Evolutionary conservation across 2,113 vertebrate genomes (phyloP).

Genomic region (Rallus limicola): DNA sequence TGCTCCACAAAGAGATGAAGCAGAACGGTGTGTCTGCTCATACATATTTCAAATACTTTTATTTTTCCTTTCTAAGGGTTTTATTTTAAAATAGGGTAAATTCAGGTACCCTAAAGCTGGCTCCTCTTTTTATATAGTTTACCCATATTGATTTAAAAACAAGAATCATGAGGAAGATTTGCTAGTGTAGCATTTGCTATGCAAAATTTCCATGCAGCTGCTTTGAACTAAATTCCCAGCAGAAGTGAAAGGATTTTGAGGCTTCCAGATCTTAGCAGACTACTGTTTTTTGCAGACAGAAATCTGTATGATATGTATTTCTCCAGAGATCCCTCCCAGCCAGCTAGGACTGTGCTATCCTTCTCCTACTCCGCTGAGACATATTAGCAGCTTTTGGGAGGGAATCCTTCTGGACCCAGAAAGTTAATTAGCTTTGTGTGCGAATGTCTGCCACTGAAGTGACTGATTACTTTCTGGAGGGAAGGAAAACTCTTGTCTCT

Average conservation of each 20-base stretch:
- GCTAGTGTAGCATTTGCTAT: neutral
- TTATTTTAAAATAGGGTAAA: slow-evolving; percentile 8
- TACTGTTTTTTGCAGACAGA: slow-evolving; percentile 25
- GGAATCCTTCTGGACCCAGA: slow-evolving; percentile 11
- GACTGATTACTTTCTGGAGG: neutral
- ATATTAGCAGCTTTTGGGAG: neutral
- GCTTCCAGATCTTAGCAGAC: slow-evolving; percentile 37
- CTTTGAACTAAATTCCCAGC: slow-evolving; percentile 65
- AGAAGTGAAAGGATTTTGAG: slow-evolving; percentile 59
- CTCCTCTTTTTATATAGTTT: slow-evolving; percentile 9
- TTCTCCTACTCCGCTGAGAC: neutral
- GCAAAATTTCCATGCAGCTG: slow-evolving; percentile 47
- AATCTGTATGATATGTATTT: slow-evolving; percentile 6
- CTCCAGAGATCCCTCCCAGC: slow-evolving; percentile 29
- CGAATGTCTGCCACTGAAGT: neutral
- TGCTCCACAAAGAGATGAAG: slow-evolving; percentile 13
- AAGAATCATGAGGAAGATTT: slow-evolving; percentile 22
- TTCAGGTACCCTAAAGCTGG: neutral
- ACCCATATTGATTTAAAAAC: slow-evolving; percentile 37
- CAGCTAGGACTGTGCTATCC: neutral
- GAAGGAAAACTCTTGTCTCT: neutral
- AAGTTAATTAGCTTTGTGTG: slow-evolving; percentile 38
- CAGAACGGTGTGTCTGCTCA: neutral
- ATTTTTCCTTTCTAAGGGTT: neutral
- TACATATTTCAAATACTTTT: neutral